A percentile compares a stretch with the other conserved stretches of the same genome.
These are phyloP conservation scores for Egretta garzetta DNA, from an alignment of 2,113 vertebrate species.

Conservation along the genomic window DNA sequence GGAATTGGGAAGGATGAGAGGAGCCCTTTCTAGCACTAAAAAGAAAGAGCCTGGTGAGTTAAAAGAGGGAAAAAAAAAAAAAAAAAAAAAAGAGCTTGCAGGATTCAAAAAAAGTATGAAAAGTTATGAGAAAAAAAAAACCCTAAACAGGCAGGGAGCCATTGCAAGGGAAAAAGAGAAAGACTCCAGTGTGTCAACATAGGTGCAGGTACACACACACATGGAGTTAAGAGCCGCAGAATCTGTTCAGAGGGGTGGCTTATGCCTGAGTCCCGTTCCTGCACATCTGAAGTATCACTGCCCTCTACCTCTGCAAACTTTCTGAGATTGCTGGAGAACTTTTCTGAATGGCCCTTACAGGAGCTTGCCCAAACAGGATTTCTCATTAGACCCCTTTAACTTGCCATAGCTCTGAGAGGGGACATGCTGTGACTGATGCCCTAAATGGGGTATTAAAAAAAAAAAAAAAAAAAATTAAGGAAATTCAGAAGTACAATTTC, in stretches of 20 bases:
- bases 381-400: conserved; percentile 1
- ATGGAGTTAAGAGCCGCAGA: neutral
- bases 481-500: neutral
- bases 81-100: neutral
- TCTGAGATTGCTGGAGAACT: neutral
- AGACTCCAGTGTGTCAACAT: neutral
- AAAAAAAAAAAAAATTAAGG: neutral
- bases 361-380: neutral
- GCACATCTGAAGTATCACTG: neutral
- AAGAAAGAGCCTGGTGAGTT: neutral
- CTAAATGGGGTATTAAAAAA: neutral
- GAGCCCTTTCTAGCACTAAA: neutral
- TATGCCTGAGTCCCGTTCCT: neutral
- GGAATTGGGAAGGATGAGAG: neutral
- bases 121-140: neutral
- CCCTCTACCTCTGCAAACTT: neutral
- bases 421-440: neutral
- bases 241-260: neutral
- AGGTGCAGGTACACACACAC: neutral
- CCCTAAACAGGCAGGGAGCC: neutral
- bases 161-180: neutral
- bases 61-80: neutral
- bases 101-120: neutral
- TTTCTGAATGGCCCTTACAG: neutral
- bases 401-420: neutral